Evolutionary conservation across 2,113 vertebrate genomes (phyloP), one percentile per base, ranked within the genome.

Genomic region (Chloroceryle aenea): DNA sequence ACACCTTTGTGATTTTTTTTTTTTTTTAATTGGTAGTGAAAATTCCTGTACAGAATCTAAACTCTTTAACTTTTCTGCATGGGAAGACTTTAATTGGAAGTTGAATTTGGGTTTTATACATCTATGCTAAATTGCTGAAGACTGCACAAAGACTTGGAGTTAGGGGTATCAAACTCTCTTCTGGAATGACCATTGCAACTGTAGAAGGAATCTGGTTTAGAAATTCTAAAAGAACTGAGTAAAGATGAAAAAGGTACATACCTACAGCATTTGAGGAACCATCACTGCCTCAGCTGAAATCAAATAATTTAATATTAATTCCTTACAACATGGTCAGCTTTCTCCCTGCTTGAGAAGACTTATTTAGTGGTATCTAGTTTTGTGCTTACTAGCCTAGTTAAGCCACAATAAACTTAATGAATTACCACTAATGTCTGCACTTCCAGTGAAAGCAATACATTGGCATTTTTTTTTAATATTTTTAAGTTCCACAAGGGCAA

Each of bases 251-350:
- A 86, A 38, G 1, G 1, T 86, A 77, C 9, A 15, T 64, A 52
- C 4, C 29, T 36, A 19, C 7, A 36, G 9, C 8, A 75, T 53
- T 79, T 78, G n/a, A 85, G 40, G 25, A 72, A 69, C 2, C 7
- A 94, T 3, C 18, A 85, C 53, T 83, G 13, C 45, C 53, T 85
- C 21, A 85, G 16, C 8, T 82, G 38, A 91, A 89, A 86, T 67
- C 0, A 71, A 90, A 72, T 47, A 56, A 90, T 67, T 88, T 34
- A 40, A 5, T 81, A 85, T 58, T 77, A 69, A 4, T 87, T 55
- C 19, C 45, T 47, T 66, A 19, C 22, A 82, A 82, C 61, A 72
- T 14, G 19, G 23, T 78, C 4, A 0, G 8, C 25, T 91, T 79
- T 8, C 5, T 87, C 29, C 4, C 20, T 79, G 6, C 18, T 91